A percentile compares a stretch with the other conserved stretches of the same genome.
phyloP scores from a whole-genome alignment of 2,888 invertebrate genomes.

The Troilus luridus region DNA sequence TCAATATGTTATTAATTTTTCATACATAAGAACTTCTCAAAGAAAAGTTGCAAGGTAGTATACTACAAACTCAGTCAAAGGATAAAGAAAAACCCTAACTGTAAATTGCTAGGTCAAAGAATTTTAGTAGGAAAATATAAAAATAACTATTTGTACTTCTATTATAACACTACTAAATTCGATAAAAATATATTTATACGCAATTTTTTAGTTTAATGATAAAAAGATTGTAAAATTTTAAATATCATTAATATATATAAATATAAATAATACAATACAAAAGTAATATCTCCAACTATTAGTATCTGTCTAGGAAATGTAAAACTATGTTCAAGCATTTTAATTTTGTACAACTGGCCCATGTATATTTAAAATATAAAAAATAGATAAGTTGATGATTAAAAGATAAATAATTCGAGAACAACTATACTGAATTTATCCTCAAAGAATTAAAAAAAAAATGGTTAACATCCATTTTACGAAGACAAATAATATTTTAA shows the following conservation, averaged over 20 bases:
- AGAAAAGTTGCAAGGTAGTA: neutral
- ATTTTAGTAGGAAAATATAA: constrained; percentile 27
- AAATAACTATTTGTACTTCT: constrained; percentile 37
- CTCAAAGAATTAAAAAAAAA: constrained; percentile 17
- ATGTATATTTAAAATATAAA: constrained; percentile 45
- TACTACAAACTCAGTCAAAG: constrained; percentile 37
- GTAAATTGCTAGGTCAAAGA: constrained; percentile 8
- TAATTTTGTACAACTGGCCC: constrained; percentile 35
- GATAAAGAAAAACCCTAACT: constrained; percentile 21
- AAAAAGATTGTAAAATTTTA: neutral
- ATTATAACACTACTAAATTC: neutral
- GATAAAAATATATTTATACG: constrained; percentile 40
- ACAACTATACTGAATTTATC: constrained; percentile 5
- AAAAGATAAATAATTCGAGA: constrained; percentile 16
- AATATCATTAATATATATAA: neutral
- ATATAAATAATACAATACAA: constrained; percentile 32
- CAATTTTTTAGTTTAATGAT: neutral
- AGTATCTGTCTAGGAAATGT: neutral
- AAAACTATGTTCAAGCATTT: neutral
- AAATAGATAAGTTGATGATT: constrained; percentile 3
- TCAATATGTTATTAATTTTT: neutral
- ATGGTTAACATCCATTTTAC: constrained; percentile 37
- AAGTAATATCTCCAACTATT: neutral
- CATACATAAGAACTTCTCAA: neutral
- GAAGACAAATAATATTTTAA: constrained; percentile 22